Base-by-base conservation (phyloP, 2,888 invertebrate species). In the Amiota minor region DNA sequence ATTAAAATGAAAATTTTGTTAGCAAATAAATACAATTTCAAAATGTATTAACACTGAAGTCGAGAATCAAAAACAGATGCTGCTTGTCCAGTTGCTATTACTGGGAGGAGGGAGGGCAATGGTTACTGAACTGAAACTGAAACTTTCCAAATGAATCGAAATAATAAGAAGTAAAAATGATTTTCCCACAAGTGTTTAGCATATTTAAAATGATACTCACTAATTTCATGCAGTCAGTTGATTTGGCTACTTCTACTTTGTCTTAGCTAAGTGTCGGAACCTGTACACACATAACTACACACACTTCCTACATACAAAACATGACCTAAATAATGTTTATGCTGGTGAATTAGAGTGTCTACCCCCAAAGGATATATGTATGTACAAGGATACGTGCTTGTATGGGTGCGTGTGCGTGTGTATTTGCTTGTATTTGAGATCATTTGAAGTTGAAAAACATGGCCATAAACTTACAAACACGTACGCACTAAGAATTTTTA, bases 401-500 rank as follows among this genome's bases (percentile, higher is more conserved):
- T 45, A 12, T 3, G 9, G 11, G 14, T 62, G 23, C 45, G 62
- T 35, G 23, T 4, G 62, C 4, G 35, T 23, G 35, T 62, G 62
- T 10, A 35, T 47, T 64, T n/a, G 46, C 64, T 64, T 67, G 50
- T 67, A 45, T 49, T 62, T 20, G 18, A 45, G 35, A 67, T 49
- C 65, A 68, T 68, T 68, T 68, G 53, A 50, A 20, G 67, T 68
- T n/a, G 50, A 20, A 67, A 67, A 68, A 68, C 67, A 68, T 68
- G 67, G 50, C 35, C 67, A 68, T 68, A 68, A 68, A 68, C 16
- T 68, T 68, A 68, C 67, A 53, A 68, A 68, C 53, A 68, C 53
- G 67, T 68, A 68, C 67, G 67, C 67, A 68, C 67, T 53, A 53
- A 53, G 67, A 68, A 68, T 68, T 68, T 68, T 68, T 68, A 68